Base-by-base conservation (phyloP, 2,113 vertebrate species). In the Scomber colias region DNA sequence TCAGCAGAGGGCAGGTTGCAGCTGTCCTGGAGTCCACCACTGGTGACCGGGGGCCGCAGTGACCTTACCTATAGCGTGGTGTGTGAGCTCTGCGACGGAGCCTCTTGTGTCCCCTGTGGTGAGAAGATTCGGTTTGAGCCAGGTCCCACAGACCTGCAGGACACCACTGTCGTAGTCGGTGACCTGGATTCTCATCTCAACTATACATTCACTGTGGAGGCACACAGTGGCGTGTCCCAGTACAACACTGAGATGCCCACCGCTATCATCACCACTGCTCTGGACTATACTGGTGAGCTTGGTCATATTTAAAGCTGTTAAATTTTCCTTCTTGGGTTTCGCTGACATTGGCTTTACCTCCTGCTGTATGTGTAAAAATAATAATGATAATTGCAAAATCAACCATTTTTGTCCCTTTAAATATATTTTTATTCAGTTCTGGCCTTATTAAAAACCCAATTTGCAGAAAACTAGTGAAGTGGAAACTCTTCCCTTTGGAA, bases 111-210 rank as follows among this genome's bases (percentile, higher is more conserved):
- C 19, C 90, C 96, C 27, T 99, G 98, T 0, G 96, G 97, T 0
- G 91, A 95, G 24, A 95, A 88, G 0, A 73, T 98, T 48, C 95
- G 74, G 0, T 98, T 96, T 31, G 96, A 97, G 0, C 95, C 94
- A 40, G 1, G 84, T 0, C 63, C 86, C 3, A 31, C 75, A 0
- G 88, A 71, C 6, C 81, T 99, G 76, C 87, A 14, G 0, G 94
- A 89, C 8, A 93, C 96, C 0, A 70, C 80, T 0, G 91, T 98
- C 51, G 87, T 87, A 0, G 79, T 97, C 46, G 92, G 90, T 0
- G 96, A 97, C 66, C 94, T 99, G 90, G 97, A 98, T 72, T 96
- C 97, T 0, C 97, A 98, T 10, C 93, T 97, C 44, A 98, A 98
- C 94, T 99, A 99, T 89, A 98, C 97, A 13, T 99, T 99, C 49